Base-by-base conservation (phyloP, 2,888 invertebrate genomes). In the Lymantria monacha region DNA sequence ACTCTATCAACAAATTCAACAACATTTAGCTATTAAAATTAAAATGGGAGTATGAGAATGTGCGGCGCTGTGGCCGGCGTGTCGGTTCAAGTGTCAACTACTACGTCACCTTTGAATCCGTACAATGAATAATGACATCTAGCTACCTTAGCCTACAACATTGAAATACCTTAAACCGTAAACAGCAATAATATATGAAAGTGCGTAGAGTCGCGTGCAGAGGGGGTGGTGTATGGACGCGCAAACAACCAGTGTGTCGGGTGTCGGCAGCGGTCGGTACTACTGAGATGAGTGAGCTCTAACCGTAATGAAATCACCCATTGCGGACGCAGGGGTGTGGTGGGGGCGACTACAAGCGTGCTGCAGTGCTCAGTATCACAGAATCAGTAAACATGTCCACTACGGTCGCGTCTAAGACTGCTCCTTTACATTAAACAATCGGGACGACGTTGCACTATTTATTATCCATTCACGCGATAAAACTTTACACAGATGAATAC, bases 1-100 rank as follows among this genome's bases (percentile, higher is more conserved):
- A 86, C 84, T 85, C 87, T 87, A 88, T 87, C 87, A 87, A 88
- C 88, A 85, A 87, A 88, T 83, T 88, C 83, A 88, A 90, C 89
- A 88, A 89, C 89, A 89, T 87, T 89, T 88, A 87, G 87, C 89
- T 90, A 90, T 85, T 88, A 88, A 83, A 87, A 85, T 84, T 85
- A 85, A 81, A 82, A 68, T 63, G 74, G 76, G 81, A 80, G 81
- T 79, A 74, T 67, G 83, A 78, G 79, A 73, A 66, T 1, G 76
- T 74, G 74, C 67, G 67, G 59, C 51, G 36, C 36, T 22, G 9
- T 12, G 22, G 36, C 36, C 22, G 36, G 46, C 22, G 55, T n/a
- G n/a, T 53, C 66, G 61, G 66, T 56, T 62, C 66, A 58, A 55
- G 59, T 40, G 50, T 48, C 54, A 38, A 53, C 61, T 36, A 50